Evolutionary conservation across 2,888 invertebrate species (phyloP).

Genomic region (Caradrina kadenii): DNA sequence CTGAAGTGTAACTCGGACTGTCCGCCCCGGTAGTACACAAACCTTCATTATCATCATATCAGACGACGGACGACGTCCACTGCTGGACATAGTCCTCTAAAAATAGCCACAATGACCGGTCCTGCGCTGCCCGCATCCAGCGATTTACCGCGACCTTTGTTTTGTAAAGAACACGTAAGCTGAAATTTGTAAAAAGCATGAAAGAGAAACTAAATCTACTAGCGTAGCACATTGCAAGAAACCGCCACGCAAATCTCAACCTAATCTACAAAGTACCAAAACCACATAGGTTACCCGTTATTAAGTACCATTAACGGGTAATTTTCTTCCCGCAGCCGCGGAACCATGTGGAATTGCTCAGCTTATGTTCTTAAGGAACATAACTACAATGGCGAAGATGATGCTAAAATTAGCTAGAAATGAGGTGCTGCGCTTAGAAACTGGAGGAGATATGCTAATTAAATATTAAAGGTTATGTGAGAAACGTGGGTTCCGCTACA

Average conservation of each 20-base stretch:
- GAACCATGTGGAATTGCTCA: constrained; percentile 34
- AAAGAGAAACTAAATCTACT: no score
- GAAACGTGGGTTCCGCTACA: constrained; percentile 14
- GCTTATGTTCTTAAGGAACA: constrained; percentile 7
- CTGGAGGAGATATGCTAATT: constrained; percentile 39
- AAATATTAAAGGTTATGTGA: constrained; percentile 36
- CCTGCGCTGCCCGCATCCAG: no score
- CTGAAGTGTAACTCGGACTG: no score
- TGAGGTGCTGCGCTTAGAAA: constrained; percentile 24
- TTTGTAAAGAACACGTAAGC: no score
- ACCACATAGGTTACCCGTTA: constrained; percentile 15
- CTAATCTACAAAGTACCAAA: neutral
- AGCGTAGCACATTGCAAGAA: neutral
- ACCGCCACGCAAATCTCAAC: neutral
- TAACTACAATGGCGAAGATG: constrained; percentile 18
- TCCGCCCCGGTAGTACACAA: no score
- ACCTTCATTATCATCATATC: no score
- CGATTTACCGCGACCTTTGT: no score
- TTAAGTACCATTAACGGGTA: constrained; percentile 41
- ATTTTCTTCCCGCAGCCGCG: constrained; percentile 36
- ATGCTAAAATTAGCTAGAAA: constrained; percentile 43
- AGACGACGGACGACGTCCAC: no score
- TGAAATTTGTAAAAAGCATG: no score
- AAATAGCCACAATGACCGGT: no score
- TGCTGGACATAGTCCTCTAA: no score